Evolutionary conservation across 2,113 vertebrate genomes (phyloP), one percentile per base, ranked within the genome.

Genomic region (Ictidomys tridecemlineatus): DNA sequence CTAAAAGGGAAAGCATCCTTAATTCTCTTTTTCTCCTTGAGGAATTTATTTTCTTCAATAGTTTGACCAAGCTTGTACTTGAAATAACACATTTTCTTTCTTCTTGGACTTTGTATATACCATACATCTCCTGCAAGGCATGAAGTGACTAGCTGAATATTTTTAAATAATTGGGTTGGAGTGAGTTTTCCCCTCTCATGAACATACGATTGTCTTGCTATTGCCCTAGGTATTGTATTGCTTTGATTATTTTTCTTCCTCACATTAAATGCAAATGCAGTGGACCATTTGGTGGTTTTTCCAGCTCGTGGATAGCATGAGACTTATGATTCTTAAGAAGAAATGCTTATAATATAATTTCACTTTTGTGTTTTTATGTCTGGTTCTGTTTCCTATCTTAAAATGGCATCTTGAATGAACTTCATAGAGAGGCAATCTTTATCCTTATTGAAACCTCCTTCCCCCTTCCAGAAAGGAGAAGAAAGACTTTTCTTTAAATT

Each of bases 361-460:
- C 26, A 83, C 48, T 88, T 93, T 22, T 65, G 3, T 1, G 76
- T 76, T 96, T 91, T 84, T 74, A 65, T 77, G 37, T 65, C 69
- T 93, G n/a, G 86, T 56, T 63, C 63, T 83, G 32, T 74, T 92
- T 93, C 70, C 73, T 34, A 73, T 94, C 78, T 93, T 86, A 56
- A 84, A 93, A 93, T 63, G 22, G 8, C 12, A 65, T 42, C n/a
- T 6, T 24, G 42, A 76, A 89, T 14, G 30, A 85, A 42, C 37
- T 80, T 97, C 45, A n/a, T 63, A 34, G n/a, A 94, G 56, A 86
- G 8, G 9, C 32, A 53, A 56, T 74, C 37, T 91, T 78, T 65
- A 89, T 56, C 5, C 28, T 42, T 24, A 74, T 0, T 73, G 14
- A 83, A 89, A 1, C 0, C 12, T 37, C 69, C 58, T 84, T 61